Evolutionary conservation across 2,888 invertebrate genomes (phyloP).

Genomic region (Idaea dimidiata): DNA sequence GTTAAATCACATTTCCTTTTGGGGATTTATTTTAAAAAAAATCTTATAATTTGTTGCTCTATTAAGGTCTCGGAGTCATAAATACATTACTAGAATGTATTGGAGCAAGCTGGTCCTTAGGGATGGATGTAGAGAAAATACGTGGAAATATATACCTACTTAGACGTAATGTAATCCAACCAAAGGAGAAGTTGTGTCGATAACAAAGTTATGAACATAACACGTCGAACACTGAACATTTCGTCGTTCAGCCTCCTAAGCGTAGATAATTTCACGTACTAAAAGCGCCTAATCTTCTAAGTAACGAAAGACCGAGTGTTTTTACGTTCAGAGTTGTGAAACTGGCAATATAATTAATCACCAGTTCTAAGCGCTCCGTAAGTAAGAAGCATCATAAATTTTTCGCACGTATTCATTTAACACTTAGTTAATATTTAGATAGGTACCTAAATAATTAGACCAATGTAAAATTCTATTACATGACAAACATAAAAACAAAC

Average conservation of each 20-base stretch:
- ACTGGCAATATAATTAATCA: conserved; percentile 1
- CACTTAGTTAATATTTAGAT: background rate
- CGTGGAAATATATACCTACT: conserved; percentile 11
- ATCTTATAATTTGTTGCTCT: conserved; percentile 14
- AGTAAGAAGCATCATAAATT: background rate
- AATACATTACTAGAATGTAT: background rate
- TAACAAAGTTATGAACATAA: conserved; percentile 30
- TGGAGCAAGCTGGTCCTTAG: background rate
- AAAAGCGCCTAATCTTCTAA: background rate
- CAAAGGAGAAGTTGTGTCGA: conserved; percentile 24
- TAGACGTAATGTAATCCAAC: background rate
- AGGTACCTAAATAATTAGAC: background rate
- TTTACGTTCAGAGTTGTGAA: background rate
- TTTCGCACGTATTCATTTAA: background rate
- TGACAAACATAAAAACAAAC: background rate
- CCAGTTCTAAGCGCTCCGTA: background rate
- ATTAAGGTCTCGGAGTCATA: conserved; percentile 12
- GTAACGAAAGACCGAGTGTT: background rate
- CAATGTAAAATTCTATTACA: background rate
- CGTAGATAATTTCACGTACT: background rate
- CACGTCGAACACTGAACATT: background rate
- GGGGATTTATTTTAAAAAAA: conserved; percentile 16
- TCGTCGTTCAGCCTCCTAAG: background rate
- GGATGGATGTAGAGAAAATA: conserved; percentile 7
- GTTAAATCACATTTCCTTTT: conserved; percentile 21